These are phyloP conservation scores for Hybognathus amarus DNA, from an alignment of 2,797 vertebrate genomes.

Conservation along the genomic window DNA sequence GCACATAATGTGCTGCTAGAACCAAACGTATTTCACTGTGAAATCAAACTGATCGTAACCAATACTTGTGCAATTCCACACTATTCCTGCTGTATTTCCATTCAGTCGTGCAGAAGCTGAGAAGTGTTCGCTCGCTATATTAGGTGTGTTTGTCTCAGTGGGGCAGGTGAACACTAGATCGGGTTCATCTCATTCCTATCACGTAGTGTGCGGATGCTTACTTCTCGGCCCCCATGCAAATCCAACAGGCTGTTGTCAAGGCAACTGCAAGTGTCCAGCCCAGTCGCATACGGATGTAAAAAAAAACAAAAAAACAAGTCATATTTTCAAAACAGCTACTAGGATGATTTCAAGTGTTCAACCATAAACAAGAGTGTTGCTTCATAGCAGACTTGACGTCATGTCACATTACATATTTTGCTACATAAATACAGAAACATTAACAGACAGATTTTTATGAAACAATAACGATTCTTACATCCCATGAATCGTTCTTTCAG, in stretches of 20 bases:
- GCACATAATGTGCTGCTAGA: background rate
- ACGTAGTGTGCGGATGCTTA: conserved; percentile 67
- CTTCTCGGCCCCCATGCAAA: conserved; percentile 67
- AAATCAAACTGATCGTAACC: background rate
- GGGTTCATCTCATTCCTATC: conserved; percentile 76
- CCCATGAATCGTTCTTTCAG: no score
- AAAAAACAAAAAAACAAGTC: background rate
- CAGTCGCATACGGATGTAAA: conserved; percentile 5
- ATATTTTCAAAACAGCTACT: background rate
- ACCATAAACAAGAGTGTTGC: background rate
- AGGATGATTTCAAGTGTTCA: conserved; percentile 14
- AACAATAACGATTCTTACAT: no score
- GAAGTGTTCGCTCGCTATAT: background rate
- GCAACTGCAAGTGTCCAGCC: conserved; percentile 61
- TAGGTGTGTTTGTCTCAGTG: conserved; percentile 41
- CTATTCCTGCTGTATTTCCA: background rate
- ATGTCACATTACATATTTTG: conserved; percentile 7
- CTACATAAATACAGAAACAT: background rate
- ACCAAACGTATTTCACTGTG: background rate
- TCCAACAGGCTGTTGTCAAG: conserved; percentile 65
- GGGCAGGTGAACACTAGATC: conserved; percentile 74
- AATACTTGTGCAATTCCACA: background rate
- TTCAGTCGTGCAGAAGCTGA: background rate
- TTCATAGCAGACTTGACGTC: background rate
- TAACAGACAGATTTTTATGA: background rate